These are phyloP conservation scores for Diogma glabrata DNA, from an alignment of 2,888 invertebrate species.

Conservation along the genomic window DNA sequence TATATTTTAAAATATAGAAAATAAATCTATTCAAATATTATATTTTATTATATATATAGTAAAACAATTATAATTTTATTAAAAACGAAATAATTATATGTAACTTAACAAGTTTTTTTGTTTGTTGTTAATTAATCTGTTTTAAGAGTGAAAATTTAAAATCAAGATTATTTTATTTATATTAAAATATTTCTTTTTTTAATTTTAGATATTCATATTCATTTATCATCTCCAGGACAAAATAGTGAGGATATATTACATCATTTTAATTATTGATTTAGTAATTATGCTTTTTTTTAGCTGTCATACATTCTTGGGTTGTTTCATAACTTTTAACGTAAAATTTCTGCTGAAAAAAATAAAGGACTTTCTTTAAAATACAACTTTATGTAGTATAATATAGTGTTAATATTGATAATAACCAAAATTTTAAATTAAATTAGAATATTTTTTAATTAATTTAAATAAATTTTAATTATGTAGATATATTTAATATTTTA, in stretches of 20 bases:
- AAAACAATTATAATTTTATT: too few relatives aligned
- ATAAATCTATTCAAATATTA: too few relatives aligned
- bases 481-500: neutral
- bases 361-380: too few relatives aligned
- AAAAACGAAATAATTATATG: too few relatives aligned
- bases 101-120: too few relatives aligned
- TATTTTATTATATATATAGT: too few relatives aligned
- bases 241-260: conserved; percentile 28
- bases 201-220: conserved; percentile 41
- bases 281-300: conserved; percentile 39
- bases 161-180: too few relatives aligned
- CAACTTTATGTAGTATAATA: too few relatives aligned
- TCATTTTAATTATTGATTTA: neutral
- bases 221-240: conserved; percentile 40
- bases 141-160: too few relatives aligned
- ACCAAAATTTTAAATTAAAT: conserved; percentile 2
- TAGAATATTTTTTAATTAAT: neutral
- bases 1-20: too few relatives aligned
- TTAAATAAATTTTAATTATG: conserved; percentile 6
- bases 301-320: conserved; percentile 70
- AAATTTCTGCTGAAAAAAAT: neutral
- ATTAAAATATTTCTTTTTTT: conserved; percentile 8
- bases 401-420: too few relatives aligned
- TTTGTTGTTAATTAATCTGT: too few relatives aligned
- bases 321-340: conserved; percentile 26